Evolutionary conservation across 2,888 invertebrate species (phyloP).

Genomic region (Sthenelais limicola): DNA sequence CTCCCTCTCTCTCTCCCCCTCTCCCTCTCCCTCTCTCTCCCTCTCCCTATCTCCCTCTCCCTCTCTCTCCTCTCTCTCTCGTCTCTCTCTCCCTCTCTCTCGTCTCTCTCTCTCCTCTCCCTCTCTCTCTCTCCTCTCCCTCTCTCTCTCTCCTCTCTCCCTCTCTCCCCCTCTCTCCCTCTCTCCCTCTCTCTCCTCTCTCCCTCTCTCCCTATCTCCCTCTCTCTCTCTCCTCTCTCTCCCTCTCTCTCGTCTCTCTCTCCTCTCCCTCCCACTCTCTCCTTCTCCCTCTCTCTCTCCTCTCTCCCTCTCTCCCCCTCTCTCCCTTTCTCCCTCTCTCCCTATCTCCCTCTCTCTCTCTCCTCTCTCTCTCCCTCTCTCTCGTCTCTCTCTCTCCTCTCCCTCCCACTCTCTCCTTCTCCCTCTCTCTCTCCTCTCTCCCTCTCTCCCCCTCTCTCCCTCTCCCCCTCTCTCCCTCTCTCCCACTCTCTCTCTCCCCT

Average conservation of each 20-base stretch:
- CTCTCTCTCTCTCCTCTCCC: not conserved
- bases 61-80: not conserved
- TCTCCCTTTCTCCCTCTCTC: not conserved
- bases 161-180: not conserved
- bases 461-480: not conserved
- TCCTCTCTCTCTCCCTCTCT: slow-evolving; percentile 1
- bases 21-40: not conserved
- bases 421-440: slow-evolving; percentile 1
- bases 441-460: not conserved
- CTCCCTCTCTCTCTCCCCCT: not conserved
- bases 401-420: not conserved
- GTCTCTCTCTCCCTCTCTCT: not conserved
- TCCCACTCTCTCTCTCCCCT: not conserved
- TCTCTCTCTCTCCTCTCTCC: not conserved
- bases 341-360: not conserved
- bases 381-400: not conserved
- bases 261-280: not conserved
- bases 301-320: not conserved
- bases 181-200: not conserved
- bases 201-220: not conserved
- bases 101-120: not conserved
- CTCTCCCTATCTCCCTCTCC: not conserved
- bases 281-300: not conserved
- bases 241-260: not conserved
- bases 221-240: not conserved